phyloP scores from a whole-genome alignment of 1,140 invertebrate genomes.

The Achatina immaculata region DNA sequence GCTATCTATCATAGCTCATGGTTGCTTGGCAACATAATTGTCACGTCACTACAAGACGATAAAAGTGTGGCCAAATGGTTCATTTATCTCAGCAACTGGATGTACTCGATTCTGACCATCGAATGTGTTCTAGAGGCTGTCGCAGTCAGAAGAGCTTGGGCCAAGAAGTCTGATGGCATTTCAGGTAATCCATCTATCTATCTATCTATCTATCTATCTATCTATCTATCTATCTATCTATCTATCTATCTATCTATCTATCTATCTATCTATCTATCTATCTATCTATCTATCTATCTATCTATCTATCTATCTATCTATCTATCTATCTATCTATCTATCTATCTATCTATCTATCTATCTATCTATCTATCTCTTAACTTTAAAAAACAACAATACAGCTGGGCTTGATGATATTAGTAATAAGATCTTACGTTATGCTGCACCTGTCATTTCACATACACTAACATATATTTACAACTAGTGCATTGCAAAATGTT shows the following conservation, averaged over 20 bases:
- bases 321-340: slow-evolving; percentile 12
- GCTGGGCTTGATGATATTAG: no score
- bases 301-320: slow-evolving; percentile 15
- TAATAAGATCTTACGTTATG: no score
- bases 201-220: slow-evolving; percentile 24
- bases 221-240: slow-evolving; percentile 26
- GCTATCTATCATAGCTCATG: slow-evolving; percentile 53
- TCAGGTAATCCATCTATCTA: slow-evolving; percentile 15
- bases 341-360: slow-evolving; percentile 13
- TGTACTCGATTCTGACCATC: slow-evolving; percentile 51
- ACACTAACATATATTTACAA: no score
- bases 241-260: slow-evolving; percentile 26
- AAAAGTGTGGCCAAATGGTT: slow-evolving; percentile 53
- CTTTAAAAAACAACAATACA: no score
- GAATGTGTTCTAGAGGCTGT: slow-evolving; percentile 46
- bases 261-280: slow-evolving; percentile 26
- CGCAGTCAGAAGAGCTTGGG: slow-evolving; percentile 17
- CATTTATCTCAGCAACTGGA: slow-evolving; percentile 61
- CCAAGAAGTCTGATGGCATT: background rate
- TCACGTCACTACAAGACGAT: slow-evolving; percentile 41
- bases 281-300: slow-evolving; percentile 24
- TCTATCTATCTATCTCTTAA: slow-evolving; percentile 11
- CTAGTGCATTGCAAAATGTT: no score
- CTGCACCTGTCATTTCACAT: no score
- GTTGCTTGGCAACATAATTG: slow-evolving; percentile 49